Percentiles rank a stretch among this genome's conserved stretches.
These are phyloP conservation scores for Sinonovacula constricta DNA, from an alignment of 1,140 invertebrate species.

Conservation along the genomic window DNA sequence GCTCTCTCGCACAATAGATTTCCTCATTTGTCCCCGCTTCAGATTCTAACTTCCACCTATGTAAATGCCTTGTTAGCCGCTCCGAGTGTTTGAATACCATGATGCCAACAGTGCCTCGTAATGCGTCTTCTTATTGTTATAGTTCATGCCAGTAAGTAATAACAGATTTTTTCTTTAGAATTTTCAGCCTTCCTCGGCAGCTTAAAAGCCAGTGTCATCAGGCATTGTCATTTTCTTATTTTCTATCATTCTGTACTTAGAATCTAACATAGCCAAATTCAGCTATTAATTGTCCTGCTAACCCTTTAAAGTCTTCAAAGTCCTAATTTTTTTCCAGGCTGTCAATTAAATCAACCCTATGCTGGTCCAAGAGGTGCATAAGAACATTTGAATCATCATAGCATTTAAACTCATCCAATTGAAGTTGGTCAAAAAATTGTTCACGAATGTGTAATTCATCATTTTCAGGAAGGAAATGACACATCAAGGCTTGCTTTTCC, in stretches of 20 bases:
- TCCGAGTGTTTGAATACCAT: too few species aligned
- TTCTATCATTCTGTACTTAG: constrained; percentile 54
- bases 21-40: constrained; percentile 4
- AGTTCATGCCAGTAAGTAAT: too few species aligned
- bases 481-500: constrained; percentile 9
- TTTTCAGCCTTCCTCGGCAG: too few species aligned
- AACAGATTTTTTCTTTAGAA: too few species aligned
- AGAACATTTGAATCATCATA: constrained; percentile 38
- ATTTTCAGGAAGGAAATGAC: constrained; percentile 19
- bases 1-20: constrained; percentile 19
- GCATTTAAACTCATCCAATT: constrained; percentile 35
- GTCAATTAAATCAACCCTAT: constrained; percentile 49
- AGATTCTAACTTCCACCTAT: constrained; percentile 6
- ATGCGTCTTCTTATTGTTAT: too few species aligned
- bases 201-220: too few species aligned
- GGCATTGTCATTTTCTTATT: constrained; percentile 57
- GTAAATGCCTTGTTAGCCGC: too few species aligned
- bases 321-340: too few species aligned
- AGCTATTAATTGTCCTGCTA: constrained; percentile 13
- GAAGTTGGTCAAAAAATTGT: too few species aligned
- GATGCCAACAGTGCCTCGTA: too few species aligned
- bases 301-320: constrained; percentile 45
- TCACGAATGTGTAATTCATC: constrained; percentile 25
- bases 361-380: too few species aligned
- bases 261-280: constrained; percentile 33